Evolutionary conservation across 2,888 invertebrate species (phyloP).

Genomic region (Stratiomys singularior): DNA sequence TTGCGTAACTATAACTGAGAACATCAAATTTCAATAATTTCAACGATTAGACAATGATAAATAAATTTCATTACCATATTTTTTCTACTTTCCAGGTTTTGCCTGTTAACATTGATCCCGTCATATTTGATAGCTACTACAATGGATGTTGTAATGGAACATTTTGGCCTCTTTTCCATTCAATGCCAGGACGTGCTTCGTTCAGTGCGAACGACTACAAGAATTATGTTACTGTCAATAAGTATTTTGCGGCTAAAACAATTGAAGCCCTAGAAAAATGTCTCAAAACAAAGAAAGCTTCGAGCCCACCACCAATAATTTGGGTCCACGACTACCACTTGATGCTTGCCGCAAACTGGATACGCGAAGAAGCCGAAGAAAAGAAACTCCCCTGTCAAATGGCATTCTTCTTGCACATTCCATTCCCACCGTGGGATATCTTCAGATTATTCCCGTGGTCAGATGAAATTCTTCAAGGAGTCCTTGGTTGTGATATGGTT

Average conservation of each 20-base stretch:
- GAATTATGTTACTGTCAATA: slow-evolving; percentile 82
- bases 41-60: too few species aligned
- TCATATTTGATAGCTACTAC: slow-evolving; percentile 86
- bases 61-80: background rate
- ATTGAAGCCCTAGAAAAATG: slow-evolving; percentile 73
- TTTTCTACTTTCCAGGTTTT: slow-evolving; percentile 72
- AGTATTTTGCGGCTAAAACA: slow-evolving; percentile 84
- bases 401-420: slow-evolving; percentile 94
- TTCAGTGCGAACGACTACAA: slow-evolving; percentile 86
- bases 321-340: slow-evolving; percentile 97
- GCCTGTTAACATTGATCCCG: slow-evolving; percentile 80
- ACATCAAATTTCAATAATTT: too few species aligned
- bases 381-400: slow-evolving; percentile 80
- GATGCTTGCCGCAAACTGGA: slow-evolving; percentile 91
- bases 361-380: slow-evolving; percentile 86
- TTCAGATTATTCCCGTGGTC: slow-evolving; percentile 91
- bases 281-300: slow-evolving; percentile 67
- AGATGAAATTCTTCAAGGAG: slow-evolving; percentile 92
- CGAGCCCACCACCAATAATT: slow-evolving; percentile 73
- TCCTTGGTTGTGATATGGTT: slow-evolving; percentile 92
- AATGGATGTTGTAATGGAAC: slow-evolving; percentile 93
- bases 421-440: slow-evolving; percentile 95
- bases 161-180: slow-evolving; percentile 92
- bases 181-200: slow-evolving; percentile 89
- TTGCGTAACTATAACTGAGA: too few species aligned